A percentile compares a stretch with the other conserved stretches of the same genome.
Evolutionary conservation across 2,113 vertebrate genomes (phyloP).

Genomic region (Bubo bubo): DNA sequence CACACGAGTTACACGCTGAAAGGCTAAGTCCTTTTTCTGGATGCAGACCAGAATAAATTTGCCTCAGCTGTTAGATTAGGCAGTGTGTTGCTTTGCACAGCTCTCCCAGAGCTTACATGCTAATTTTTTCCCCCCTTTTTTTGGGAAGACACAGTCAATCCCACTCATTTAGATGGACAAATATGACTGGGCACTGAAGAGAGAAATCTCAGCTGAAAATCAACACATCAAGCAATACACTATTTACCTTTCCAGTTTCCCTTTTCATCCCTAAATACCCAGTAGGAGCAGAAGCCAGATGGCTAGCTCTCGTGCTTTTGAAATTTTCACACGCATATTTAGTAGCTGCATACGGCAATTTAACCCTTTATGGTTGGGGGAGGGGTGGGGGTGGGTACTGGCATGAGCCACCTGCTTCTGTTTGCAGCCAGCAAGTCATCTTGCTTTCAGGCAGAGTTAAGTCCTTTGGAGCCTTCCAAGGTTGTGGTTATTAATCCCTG

Average conservation of each 20-base stretch:
- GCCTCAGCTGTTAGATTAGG: conserved; percentile 20
- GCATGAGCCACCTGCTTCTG: background rate
- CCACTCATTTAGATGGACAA: conserved; percentile 48
- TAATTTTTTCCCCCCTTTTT: background rate
- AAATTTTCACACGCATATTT: background rate
- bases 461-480: background rate
- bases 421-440: background rate
- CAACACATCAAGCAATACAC: conserved; percentile 13
- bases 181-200: background rate
- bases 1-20: rapidly evolving
- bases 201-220: conserved; percentile 13
- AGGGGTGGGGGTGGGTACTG: background rate
- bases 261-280: conserved; percentile 29
- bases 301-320: background rate
- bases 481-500: background rate
- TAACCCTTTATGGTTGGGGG: background rate
- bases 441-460: background rate
- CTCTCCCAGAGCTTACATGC: background rate
- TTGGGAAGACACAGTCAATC: conserved; percentile 10
- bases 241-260: conserved; percentile 41
- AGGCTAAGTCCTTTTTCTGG: background rate
- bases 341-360: background rate
- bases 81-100: background rate
- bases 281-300: conserved; percentile 45
- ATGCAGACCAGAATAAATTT: conserved; percentile 8